These are phyloP conservation scores for Phylloscopus trochiloides DNA, from an alignment of 2,113 vertebrate genomes.

Conservation along the genomic window DNA sequence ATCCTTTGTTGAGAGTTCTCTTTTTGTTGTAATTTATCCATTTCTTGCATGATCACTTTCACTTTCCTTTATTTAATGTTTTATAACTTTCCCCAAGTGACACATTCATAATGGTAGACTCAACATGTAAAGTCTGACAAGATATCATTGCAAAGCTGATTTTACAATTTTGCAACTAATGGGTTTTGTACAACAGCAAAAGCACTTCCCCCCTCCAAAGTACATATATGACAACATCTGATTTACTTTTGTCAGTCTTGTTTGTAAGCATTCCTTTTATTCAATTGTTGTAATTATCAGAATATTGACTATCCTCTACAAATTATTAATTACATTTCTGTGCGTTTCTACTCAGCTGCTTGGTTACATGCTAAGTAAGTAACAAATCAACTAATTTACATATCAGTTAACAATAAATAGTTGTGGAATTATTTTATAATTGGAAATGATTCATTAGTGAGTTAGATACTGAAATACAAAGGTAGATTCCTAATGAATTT, in stretches of 20 bases:
- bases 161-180: background rate
- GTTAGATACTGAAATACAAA: background rate
- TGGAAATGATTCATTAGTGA: background rate
- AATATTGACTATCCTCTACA: background rate
- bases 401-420: background rate
- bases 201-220: fast-evolving
- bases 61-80: background rate
- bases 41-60: background rate
- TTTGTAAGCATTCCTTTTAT: background rate
- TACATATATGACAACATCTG: background rate
- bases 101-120: background rate
- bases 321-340: background rate
- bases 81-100: background rate
- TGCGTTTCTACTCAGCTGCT: background rate
- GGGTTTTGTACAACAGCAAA: background rate
- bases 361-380: background rate
- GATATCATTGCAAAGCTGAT: background rate
- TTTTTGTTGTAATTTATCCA: background rate
- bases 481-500: background rate
- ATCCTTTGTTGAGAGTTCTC: background rate
- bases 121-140: background rate
- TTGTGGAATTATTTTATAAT: background rate
- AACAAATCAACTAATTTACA: background rate
- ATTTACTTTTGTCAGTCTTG: background rate
- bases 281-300: background rate